A percentile compares a stretch with the other conserved stretches of the same genome.
phyloP scores from a whole-genome alignment of 2,797 vertebrate genomes.

The Microhierax caerulescens region DNA sequence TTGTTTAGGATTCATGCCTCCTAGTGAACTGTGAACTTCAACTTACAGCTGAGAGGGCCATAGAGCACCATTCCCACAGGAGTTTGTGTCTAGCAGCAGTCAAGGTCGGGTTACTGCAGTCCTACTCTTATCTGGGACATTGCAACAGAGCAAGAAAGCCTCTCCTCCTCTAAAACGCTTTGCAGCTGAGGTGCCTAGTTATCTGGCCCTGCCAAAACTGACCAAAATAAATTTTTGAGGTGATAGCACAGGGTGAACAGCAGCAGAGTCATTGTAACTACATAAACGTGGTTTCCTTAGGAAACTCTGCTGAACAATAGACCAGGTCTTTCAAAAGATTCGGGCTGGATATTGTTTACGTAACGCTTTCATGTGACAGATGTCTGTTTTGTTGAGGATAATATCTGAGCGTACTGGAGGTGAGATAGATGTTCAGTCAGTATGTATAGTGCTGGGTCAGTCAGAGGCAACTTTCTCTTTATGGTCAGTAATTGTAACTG shows the following conservation, averaged over 20 bases:
- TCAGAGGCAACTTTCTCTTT: not conserved
- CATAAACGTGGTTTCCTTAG: constrained; percentile 24
- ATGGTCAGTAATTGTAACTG: not conserved
- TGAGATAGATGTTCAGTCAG: not conserved
- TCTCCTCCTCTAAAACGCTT: not conserved
- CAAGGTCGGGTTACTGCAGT: not conserved
- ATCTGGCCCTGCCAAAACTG: not conserved
- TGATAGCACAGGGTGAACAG: not conserved
- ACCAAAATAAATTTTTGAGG: constrained; percentile 20
- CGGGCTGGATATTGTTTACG: not conserved
- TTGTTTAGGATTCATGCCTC: not conserved
- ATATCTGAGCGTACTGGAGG: not conserved
- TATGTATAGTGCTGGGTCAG: not conserved
- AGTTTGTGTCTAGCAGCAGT: not conserved
- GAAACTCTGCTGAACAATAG: constrained; percentile 44
- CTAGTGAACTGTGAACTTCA: not conserved
- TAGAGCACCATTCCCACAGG: not conserved
- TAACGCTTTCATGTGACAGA: not conserved
- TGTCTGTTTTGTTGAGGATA: not conserved
- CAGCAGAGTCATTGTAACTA: constrained; percentile 7
- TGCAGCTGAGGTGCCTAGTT: not conserved
- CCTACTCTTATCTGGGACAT: not conserved
- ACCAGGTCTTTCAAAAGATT: not conserved
- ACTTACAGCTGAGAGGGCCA: not conserved
- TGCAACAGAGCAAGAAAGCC: not conserved